Evolutionary conservation across 1,140 invertebrate species (phyloP).

Genomic region (Drosophila kohkoa): DNA sequence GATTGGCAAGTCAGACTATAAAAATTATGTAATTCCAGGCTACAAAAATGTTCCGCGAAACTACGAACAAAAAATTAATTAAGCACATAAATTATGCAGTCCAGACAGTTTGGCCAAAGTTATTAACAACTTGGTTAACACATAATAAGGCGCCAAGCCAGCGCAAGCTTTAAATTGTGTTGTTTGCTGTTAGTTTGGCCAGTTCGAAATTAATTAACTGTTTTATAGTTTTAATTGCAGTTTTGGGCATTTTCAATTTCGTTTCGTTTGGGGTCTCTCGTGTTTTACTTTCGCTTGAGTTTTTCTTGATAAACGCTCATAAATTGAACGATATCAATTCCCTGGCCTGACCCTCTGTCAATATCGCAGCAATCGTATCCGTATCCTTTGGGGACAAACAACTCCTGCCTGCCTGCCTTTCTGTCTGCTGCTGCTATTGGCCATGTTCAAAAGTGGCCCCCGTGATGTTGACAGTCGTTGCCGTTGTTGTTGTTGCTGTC

Average conservation of each 20-base stretch:
- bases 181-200: conserved; percentile 40
- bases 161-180: conserved; percentile 12
- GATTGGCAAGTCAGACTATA: conserved; percentile 38
- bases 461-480: conserved; percentile 22
- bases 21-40: conserved; percentile 60
- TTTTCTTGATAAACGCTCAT: conserved; percentile 35
- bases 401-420: neutral
- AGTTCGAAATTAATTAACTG: conserved; percentile 71
- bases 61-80: conserved; percentile 62
- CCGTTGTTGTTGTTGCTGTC: conserved; percentile 14
- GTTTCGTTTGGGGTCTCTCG: conserved; percentile 8
- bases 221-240: conserved; percentile 76
- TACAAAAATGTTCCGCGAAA: conserved; percentile 56
- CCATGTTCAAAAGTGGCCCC: conserved; percentile 24
- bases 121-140: conserved; percentile 77
- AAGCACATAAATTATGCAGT: conserved; percentile 76
- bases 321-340: conserved; percentile 40
- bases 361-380: conserved; percentile 16
- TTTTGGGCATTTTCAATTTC: conserved; percentile 44
- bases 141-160: conserved; percentile 51
- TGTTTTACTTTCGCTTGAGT: conserved; percentile 49
- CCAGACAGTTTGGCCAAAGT: conserved; percentile 50
- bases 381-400: conserved; percentile 36
- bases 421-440: neutral
- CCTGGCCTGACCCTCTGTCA: conserved; percentile 8